These are phyloP conservation scores for Ophion slaviceki DNA, from an alignment of 2,888 invertebrate genomes.

Conservation along the genomic window DNA sequence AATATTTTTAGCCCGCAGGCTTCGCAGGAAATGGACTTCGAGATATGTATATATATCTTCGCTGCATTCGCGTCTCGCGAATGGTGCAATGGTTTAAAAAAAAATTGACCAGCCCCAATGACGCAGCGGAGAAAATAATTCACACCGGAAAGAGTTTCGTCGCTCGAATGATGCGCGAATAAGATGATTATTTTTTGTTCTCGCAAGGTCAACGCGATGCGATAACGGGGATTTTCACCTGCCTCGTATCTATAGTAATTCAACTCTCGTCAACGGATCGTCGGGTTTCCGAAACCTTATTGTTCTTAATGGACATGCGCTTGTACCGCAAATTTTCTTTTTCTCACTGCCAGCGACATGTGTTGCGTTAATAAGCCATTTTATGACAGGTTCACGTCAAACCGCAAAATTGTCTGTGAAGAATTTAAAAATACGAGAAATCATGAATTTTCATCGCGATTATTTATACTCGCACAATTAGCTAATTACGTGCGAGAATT, in stretches of 20 bases:
- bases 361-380: not conserved
- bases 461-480: too few species aligned
- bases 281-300: constrained; percentile 75
- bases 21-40: not conserved
- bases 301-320: constrained; percentile 62
- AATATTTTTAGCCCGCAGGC: not conserved
- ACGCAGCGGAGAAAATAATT: not conserved
- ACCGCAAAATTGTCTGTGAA: not conserved
- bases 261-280: constrained; percentile 45
- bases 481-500: too few species aligned
- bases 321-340: not conserved
- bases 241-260: constrained; percentile 31
- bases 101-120: too few species aligned
- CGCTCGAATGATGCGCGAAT: too few species aligned
- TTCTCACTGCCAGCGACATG: not conserved
- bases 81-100: not conserved
- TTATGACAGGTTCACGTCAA: not conserved
- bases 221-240: constrained; percentile 6
- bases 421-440: not conserved
- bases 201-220: constrained; percentile 30
- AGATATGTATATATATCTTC: not conserved
- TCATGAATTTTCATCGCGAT: too few species aligned
- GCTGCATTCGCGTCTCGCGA: not conserved
- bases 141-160: not conserved
- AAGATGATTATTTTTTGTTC: not conserved